A percentile compares a stretch with the other conserved stretches of the same genome.
Evolutionary conservation across 2,797 vertebrate species (phyloP).

Genomic region (Dermochelys coriacea): DNA sequence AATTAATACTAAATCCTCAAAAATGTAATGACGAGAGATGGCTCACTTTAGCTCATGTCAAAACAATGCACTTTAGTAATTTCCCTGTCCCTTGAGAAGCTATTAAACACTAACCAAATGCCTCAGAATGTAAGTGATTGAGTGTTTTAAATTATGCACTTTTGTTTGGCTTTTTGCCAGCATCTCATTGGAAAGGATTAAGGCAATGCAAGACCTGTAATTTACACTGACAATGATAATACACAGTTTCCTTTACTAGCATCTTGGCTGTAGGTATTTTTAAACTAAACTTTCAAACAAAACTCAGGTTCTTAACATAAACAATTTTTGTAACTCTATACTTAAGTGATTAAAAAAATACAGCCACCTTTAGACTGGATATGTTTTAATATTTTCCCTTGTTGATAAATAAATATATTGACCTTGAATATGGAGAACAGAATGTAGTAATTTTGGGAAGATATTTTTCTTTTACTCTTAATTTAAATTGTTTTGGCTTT

Average conservation of each 20-base stretch:
- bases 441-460: not conserved
- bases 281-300: slow-evolving; percentile 77
- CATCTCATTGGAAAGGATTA: slow-evolving; percentile 64
- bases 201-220: slow-evolving; percentile 72
- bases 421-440: slow-evolving; percentile 38
- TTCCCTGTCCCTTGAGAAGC: slow-evolving; percentile 80
- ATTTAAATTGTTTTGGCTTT: not conserved
- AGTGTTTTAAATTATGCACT: slow-evolving; percentile 81
- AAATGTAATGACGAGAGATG: slow-evolving; percentile 74
- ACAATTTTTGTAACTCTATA: slow-evolving; percentile 68
- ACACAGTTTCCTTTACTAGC: slow-evolving; percentile 73
- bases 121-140: slow-evolving; percentile 76
- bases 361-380: not conserved
- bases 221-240: slow-evolving; percentile 82
- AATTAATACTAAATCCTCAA: slow-evolving; percentile 73
- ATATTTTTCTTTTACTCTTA: not conserved
- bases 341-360: slow-evolving; percentile 47
- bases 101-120: slow-evolving; percentile 82
- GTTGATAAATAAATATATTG: slow-evolving; percentile 41
- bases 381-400: slow-evolving; percentile 53
- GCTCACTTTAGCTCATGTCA: slow-evolving; percentile 78
- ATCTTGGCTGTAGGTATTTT: slow-evolving; percentile 69
- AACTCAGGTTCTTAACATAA: slow-evolving; percentile 69
- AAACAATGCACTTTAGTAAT: slow-evolving; percentile 82
- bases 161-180: slow-evolving; percentile 76